Base-by-base conservation (phyloP, 2,888 invertebrate species). In the Empis stercorea region DNA sequence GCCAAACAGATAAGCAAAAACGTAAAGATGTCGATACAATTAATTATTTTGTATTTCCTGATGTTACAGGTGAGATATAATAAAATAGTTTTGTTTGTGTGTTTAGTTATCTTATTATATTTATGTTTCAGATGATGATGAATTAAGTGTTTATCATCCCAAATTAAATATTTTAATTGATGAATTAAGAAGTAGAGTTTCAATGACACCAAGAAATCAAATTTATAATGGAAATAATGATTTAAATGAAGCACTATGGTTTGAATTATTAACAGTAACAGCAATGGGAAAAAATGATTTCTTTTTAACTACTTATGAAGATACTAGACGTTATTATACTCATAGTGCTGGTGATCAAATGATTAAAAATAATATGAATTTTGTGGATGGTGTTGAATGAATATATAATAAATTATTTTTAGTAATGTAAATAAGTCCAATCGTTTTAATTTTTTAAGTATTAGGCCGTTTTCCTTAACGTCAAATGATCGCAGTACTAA, bases 191-290 rank as follows among this genome's bases (percentile, higher is more conserved):
- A 55, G 56, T 17, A 48, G 58, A n/a, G 59, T 64, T 5, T 61
- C 59, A 45, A 63, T 60, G 59, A 56, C 61, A n/a, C 61, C 62
- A 7, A 55, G 61, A 4, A 59, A 59, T 51, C 57, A 59, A 40
- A 59, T 63, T 45, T 57, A 59, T 41, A 54, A 51, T 5, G 59
- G 56, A 13, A 45, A 52, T 1, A 57, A 52, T 1, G 59, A 60
- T 34, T 50, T 63, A 16, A 62, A 59, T 0, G 64, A 64, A 51
- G 58, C 59, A 7, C 50, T 57, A 43, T 64, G 64, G 64, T 61
- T 60, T 46, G 60, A 61, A 30, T 47, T 61, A 48, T 51, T 62
- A 0, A 51, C 52, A 1, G 57, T 56, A 41, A 56, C 59, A 13
- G 56, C 59, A 5, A 55, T 60, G 36, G 54, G 59, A 16, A 58